A percentile compares a stretch with the other conserved stretches of the same genome.
Conservation (phyloP, 2,888 invertebrate genomes). For the Conchocele bisecta region DNA sequence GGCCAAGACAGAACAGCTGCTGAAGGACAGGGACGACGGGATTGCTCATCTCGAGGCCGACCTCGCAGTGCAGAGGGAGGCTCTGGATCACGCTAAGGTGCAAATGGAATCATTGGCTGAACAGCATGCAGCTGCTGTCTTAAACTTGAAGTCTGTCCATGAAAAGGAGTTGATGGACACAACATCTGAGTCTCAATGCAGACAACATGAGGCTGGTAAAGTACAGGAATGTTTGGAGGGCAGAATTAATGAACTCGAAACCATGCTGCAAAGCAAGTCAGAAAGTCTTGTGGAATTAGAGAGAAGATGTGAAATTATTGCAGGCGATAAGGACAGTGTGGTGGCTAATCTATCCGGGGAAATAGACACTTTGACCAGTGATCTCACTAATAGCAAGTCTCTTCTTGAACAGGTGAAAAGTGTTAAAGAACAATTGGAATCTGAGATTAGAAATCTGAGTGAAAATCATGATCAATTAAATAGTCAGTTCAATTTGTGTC, state of each 20-base stretch:
- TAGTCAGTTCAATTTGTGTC: too few species aligned
- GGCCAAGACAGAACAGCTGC: conserved; percentile 26
- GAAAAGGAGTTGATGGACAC: background rate
- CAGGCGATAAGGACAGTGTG: background rate
- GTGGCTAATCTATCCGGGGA: background rate
- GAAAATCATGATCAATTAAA: too few species aligned
- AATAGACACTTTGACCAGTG: conserved; percentile 1
- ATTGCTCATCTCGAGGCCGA: conserved; percentile 18
- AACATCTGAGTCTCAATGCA: background rate
- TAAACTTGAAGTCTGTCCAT: background rate
- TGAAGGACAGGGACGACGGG: conserved; percentile 29
- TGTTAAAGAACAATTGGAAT: background rate
- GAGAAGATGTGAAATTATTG: background rate
- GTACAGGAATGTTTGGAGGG: background rate
- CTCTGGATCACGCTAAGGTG: too few species aligned
- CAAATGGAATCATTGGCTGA: too few species aligned
- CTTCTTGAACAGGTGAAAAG: background rate
- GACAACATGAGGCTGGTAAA: background rate
- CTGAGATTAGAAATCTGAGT: conserved; percentile 2
- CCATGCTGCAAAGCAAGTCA: background rate
- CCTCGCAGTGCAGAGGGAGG: conserved; percentile 1
- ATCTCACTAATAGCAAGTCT: too few species aligned
- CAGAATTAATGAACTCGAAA: background rate
- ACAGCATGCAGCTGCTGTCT: too few species aligned
- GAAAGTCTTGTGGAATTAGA: background rate